Evolutionary conservation across 2,797 vertebrate species (phyloP).

Genomic region (Sebastes flavidus): DNA sequence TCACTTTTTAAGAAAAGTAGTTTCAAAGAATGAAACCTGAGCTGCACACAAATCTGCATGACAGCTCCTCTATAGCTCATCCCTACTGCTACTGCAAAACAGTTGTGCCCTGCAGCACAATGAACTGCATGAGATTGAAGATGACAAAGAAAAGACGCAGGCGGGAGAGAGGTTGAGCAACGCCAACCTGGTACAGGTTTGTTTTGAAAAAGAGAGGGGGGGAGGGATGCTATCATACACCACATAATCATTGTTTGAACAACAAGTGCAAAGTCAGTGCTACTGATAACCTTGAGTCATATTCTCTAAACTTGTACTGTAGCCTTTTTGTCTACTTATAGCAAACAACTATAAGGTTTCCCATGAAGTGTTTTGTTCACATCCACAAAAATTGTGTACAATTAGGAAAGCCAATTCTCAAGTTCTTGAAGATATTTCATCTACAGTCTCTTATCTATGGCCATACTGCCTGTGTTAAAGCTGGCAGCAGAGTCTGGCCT

Average conservation of each 20-base stretch:
- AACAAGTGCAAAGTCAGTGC: constrained; percentile 24
- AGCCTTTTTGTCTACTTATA: background rate
- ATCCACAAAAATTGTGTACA: background rate
- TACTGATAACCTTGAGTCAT: background rate
- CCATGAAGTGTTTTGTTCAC: background rate
- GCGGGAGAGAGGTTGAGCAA: constrained; percentile 50
- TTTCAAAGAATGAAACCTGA: constrained; percentile 21
- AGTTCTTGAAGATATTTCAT: background rate
- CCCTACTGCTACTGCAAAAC: constrained; percentile 18
- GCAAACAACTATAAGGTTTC: background rate
- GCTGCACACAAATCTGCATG: background rate
- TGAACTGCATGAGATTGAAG: constrained; percentile 1
- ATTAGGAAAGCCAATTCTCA: background rate
- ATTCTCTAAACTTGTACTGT: background rate
- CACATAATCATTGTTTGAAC: constrained; percentile 7
- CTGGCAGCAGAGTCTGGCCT: constrained; percentile 1
- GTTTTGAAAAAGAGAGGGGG: constrained; percentile 60
- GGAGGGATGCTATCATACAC: constrained; percentile 19
- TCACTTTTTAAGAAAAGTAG: background rate
- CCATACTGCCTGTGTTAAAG: background rate
- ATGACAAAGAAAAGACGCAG: constrained; percentile 51
- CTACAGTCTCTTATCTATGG: background rate
- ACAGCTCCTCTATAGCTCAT: constrained; percentile 18
- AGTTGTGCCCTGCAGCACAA: constrained; percentile 66
- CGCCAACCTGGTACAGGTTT: constrained; percentile 59